Evolutionary conservation across 1,140 invertebrate genomes (phyloP).

Genomic region (Drosophila nigrodunni): DNA sequence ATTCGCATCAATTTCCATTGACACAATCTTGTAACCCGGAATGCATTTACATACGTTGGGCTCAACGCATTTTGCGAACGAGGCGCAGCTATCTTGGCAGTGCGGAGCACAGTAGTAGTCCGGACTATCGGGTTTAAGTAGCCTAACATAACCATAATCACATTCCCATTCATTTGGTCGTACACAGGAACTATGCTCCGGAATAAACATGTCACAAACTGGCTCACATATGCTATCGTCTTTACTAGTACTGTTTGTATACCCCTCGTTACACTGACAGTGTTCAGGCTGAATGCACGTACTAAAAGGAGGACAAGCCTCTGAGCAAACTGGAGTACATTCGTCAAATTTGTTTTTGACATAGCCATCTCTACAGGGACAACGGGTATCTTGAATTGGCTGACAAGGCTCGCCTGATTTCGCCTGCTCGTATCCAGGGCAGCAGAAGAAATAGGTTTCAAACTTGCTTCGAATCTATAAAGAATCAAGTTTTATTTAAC

Average conservation of each 20-base stretch:
- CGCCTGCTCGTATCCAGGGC: constrained; percentile 15
- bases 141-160: constrained; percentile 18
- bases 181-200: constrained; percentile 10
- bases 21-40: constrained; percentile 18
- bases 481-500: not conserved
- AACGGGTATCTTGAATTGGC: not conserved
- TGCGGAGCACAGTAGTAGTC: constrained; percentile 84
- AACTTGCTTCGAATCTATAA: not conserved
- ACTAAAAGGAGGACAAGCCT: constrained; percentile 24
- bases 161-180: constrained; percentile 30
- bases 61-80: constrained; percentile 33
- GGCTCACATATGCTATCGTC: not conserved
- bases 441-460: constrained; percentile 1
- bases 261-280: constrained; percentile 29
- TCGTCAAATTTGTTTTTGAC: constrained; percentile 7
- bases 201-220: not conserved
- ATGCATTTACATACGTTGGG: constrained; percentile 40
- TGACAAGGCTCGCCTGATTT: not conserved
- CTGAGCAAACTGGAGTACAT: constrained; percentile 85
- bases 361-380: constrained; percentile 44
- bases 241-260: not conserved
- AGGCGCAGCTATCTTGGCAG: constrained; percentile 65
- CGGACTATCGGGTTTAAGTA: constrained; percentile 39
- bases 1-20: not conserved
- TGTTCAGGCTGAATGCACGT: constrained; percentile 9